Base-by-base conservation (phyloP, 1,140 invertebrate species). In the Musca vetustissima region DNA sequence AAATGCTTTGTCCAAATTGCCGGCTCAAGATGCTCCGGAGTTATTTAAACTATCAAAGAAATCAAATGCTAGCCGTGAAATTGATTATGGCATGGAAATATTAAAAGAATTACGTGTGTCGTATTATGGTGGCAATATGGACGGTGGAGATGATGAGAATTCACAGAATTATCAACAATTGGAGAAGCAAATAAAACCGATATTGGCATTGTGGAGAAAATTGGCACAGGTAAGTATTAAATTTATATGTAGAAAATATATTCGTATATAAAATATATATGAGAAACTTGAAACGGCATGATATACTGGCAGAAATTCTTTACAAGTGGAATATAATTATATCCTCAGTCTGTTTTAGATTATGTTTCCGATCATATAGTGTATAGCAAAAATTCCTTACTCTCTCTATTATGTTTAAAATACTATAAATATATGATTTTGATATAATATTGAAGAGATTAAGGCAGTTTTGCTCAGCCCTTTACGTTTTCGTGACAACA, bases 201-300 rank as follows among this genome's bases (percentile, higher is more conserved):
- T 92, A 65, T 84, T 94, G 8, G 88, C 85, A 70, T 74, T 92
- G 1, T 94, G 93, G 93, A 92, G 92, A 72, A 91, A 91, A 75
- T 73, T 94, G 15, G 91, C 86, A 59, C 76, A 83, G 68, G 78
- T 72, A 79, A 85, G 79, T 69, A 17, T 55, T 17, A n/a, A n/a
- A n/a, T n/a, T n/a, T n/a, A n/a, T n/a, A n/a, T n/a, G n/a, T n/a
- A n/a, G n/a, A n/a, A n/a, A n/a, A n/a, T n/a, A n/a, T 17, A 15
- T 28, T 8, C 8, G 28, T 49, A 49, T 4, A 49, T 49, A 49
- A 28, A 49, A 4, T 4, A 3, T 6, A 49, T 49, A 49, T 17
- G 47, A n/a, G n/a, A n/a, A n/a, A n/a, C n/a, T n/a, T n/a, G 14
- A 17, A 49, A 49, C 17, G 17, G 14, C 14, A n/a, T n/a, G n/a